Base-by-base conservation (phyloP, 37 sponge, comb jelly and placozoan genomes). In the Dysidea cf. avara region DNA sequence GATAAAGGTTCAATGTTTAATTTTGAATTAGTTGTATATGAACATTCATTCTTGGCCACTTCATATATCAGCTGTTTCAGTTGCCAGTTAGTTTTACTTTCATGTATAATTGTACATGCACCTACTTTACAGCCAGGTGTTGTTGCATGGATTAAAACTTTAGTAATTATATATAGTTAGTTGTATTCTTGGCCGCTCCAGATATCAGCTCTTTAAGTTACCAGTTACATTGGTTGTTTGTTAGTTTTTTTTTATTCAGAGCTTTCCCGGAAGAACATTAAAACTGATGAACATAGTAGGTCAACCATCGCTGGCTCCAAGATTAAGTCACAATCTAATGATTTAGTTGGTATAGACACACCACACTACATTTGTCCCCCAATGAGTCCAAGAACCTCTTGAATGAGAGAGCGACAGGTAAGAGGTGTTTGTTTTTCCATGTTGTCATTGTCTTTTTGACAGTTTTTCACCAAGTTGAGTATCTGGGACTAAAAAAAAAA, bases 401-500 rank as follows among this genome's bases (percentile, higher is more conserved):
- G 97, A 96, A 75, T 96, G 87, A 81, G 97, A 96, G 63, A 82
- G 81, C 35, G 90, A 90, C 77, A 94, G 94, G 94, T 93, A 55
- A 28, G 34, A n/a, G 17, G 21, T 58, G 60, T 28, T 9, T 30
- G 13, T 13, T 32, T 12, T 65, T 24, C 16, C 26, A 37, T 2
- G 22, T 20, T 57, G 2, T 2, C 39, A 17, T 37, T 61, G 9
- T 7, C 1, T 57, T n/a, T 24, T 51, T 25, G 66, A 87, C 93
- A 86, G 87, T 79, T 26, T 80, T 81, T 32, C 97, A 96, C 58
- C 97, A 96, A 61, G 97, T 89, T 47, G 97, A 96, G 78, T 96
- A 96, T 32, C 87, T 96, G 14, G 97, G 97, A 16, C 77, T 96
- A 68, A 96, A 96, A 70, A 93, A n/a, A 96, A 83, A 96, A 96